Percentiles rank a stretch among this genome's conserved stretches.
phyloP scores from a whole-genome alignment of 53 echinoderm and acorn worm genomes.

The Hippasteria phrygiana region DNA sequence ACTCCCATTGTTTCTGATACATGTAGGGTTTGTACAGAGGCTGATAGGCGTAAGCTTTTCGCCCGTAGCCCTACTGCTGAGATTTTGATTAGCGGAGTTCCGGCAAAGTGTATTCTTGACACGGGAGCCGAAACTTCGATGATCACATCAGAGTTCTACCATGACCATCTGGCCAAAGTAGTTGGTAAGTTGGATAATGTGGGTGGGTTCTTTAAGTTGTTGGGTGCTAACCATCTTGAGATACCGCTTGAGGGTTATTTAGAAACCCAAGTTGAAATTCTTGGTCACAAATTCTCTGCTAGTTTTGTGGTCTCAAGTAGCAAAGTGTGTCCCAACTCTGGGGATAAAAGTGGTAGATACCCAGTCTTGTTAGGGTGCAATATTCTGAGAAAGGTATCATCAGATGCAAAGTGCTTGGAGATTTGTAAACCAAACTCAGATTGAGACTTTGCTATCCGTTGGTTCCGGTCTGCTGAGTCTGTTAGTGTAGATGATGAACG shows the following conservation, averaged over 20 bases:
- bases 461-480: not conserved
- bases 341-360: not conserved
- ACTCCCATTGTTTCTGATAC: not conserved
- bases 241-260: constrained; percentile 9
- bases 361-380: constrained; percentile 10
- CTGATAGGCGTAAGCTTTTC: not conserved
- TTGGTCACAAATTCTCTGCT: not conserved
- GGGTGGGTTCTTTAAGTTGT: constrained; percentile 42
- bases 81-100: constrained; percentile 38
- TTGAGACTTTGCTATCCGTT: not conserved
- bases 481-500: not conserved
- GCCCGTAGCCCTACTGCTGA: constrained; percentile 41
- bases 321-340: not conserved
- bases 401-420: not conserved
- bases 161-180: not conserved
- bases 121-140: constrained; percentile 65
- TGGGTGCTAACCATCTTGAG: constrained; percentile 30
- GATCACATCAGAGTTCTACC: constrained; percentile 45
- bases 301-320: not conserved
- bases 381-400: not conserved
- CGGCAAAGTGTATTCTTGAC: constrained; percentile 54
- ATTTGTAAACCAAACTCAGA: not conserved
- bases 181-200: not conserved
- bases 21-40: not conserved
- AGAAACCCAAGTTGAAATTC: not conserved